A percentile compares a stretch with the other conserved stretches of the same genome.
Evolutionary conservation across 2,888 invertebrate species (phyloP).

Genomic region (Tachina lurida): DNA sequence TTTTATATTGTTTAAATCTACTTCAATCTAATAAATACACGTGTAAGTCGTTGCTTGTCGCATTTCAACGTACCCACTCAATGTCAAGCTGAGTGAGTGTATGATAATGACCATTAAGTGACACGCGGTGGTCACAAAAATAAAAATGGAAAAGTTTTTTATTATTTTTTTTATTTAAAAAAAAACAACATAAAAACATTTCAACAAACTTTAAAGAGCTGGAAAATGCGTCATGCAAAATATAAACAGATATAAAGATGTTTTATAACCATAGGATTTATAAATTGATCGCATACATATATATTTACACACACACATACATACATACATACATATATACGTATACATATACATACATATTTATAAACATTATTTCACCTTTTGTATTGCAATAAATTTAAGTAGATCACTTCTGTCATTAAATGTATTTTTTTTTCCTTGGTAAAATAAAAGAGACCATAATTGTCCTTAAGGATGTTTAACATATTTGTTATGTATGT

Average conservation of each 20-base stretch:
- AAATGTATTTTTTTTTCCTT: too few species aligned
- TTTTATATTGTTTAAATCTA: neutral
- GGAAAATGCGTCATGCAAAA: neutral
- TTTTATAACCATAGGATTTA: too few species aligned
- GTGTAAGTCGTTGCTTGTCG: conserved; percentile 1
- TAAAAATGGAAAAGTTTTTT: neutral
- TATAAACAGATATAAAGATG: neutral
- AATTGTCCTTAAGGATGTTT: too few species aligned
- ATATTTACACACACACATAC: too few species aligned
- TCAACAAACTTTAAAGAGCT: conserved; percentile 34
- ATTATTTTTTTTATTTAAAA: neutral
- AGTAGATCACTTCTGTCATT: too few species aligned
- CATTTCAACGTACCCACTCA: conserved; percentile 12
- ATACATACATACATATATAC: too few species aligned
- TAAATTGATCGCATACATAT: too few species aligned
- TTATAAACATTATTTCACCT: too few species aligned
- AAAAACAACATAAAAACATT: conserved; percentile 7
- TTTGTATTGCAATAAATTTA: too few species aligned
- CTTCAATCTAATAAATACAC: conserved; percentile 12
- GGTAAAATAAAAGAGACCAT: too few species aligned
- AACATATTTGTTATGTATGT: too few species aligned
- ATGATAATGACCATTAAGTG: conserved; percentile 29
- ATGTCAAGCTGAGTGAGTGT: conserved; percentile 17
- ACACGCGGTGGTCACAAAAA: conserved; percentile 3
- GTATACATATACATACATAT: too few species aligned